Percentiles rank a stretch among this genome's conserved stretches.
Evolutionary conservation across 2,113 vertebrate genomes (phyloP).

Genomic region (Kryptolebias marmoratus): DNA sequence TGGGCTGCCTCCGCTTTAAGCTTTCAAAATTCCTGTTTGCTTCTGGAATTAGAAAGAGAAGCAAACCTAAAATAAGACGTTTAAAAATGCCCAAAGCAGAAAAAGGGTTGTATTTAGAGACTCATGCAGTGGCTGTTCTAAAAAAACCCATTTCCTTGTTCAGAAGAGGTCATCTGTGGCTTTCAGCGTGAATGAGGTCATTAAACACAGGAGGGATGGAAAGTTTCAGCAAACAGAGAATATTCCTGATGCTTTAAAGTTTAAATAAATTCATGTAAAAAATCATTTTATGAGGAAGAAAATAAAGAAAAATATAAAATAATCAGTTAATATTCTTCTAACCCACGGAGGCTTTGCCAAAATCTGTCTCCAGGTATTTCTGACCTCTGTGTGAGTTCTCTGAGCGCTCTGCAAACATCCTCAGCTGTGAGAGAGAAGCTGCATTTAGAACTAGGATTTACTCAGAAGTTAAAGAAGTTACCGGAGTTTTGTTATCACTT

Average conservation of each 20-base stretch:
- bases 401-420: no score
- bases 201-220: neutral
- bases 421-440: no score
- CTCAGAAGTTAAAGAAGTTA: no score
- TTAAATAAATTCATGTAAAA: neutral
- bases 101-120: neutral
- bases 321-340: neutral
- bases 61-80: neutral
- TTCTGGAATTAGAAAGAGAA: neutral
- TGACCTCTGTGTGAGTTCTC: neutral
- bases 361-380: constrained; percentile 1
- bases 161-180: neutral
- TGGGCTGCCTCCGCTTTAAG: constrained; percentile 2
- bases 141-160: neutral
- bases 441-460: no score
- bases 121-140: neutral
- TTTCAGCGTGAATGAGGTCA: neutral
- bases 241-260: neutral
- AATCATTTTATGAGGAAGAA: neutral
- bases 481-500: no score
- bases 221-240: no score
- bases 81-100: neutral
- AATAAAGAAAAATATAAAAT: no score
- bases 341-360: neutral
- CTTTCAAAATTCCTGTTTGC: neutral